Conservation (phyloP, 2,888 invertebrate genomes). For the Halocaridina rubra region DNA sequence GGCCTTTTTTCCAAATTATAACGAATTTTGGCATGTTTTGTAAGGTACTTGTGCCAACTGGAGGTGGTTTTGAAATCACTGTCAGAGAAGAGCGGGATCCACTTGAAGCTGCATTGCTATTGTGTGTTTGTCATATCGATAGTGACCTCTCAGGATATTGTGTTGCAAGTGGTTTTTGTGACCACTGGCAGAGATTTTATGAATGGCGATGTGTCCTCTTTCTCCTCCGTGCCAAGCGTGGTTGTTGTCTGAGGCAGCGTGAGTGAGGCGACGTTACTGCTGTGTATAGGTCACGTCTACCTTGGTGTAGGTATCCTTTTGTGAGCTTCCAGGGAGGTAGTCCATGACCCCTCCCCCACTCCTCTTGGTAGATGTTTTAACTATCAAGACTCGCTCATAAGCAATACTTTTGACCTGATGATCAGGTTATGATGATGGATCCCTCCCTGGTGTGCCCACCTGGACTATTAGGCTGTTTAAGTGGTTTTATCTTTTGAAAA, state of each 20-base stretch:
- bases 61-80: slow-evolving; percentile 38
- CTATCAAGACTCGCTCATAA: slow-evolving; percentile 49
- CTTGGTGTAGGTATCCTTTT: slow-evolving; percentile 52
- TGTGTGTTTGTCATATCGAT: neutral
- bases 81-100: slow-evolving; percentile 27
- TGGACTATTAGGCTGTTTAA: slow-evolving; percentile 54
- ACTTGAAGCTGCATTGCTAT: slow-evolving; percentile 9
- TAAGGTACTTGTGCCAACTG: slow-evolving; percentile 32
- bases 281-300: slow-evolving; percentile 48
- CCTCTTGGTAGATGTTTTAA: slow-evolving; percentile 8
- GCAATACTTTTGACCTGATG: slow-evolving; percentile 43
- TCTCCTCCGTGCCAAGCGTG: slow-evolving; percentile 61
- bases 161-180: slow-evolving; percentile 10
- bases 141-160: neutral
- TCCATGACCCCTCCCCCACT: slow-evolving; percentile 22
- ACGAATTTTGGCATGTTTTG: slow-evolving; percentile 46
- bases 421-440: slow-evolving; percentile 42
- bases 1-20: too few relatives aligned
- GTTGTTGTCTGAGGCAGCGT: too few relatives aligned
- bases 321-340: slow-evolving; percentile 51
- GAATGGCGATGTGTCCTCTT: slow-evolving; percentile 39
- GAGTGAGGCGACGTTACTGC: slow-evolving; percentile 54
- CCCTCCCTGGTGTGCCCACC: slow-evolving; percentile 54
- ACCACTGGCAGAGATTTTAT: slow-evolving; percentile 20
- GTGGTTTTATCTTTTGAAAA: slow-evolving; percentile 57